phyloP scores from a whole-genome alignment of 2,888 invertebrate genomes.

The Drosophila tanythrix region DNA sequence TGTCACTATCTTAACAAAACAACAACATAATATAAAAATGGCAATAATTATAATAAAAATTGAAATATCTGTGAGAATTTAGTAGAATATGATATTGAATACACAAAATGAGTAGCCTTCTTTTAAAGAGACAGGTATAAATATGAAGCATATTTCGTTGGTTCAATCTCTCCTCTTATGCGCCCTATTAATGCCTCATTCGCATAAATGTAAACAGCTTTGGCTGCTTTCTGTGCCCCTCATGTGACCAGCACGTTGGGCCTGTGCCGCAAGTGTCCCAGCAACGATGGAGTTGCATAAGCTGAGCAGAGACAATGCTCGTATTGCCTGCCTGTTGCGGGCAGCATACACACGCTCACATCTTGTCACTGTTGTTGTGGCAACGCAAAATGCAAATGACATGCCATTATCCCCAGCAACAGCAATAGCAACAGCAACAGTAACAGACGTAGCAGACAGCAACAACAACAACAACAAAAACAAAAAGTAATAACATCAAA shows the following conservation, averaged over 20 bases:
- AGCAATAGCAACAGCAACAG: conserved; percentile 27
- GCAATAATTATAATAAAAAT: neutral
- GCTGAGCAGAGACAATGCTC: conserved; percentile 30
- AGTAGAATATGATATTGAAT: neutral
- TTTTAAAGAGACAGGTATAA: neutral
- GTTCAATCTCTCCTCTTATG: neutral
- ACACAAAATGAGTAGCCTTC: neutral
- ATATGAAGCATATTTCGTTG: neutral
- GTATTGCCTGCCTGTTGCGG: conserved; percentile 18
- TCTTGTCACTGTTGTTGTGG: conserved; percentile 41
- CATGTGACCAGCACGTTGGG: neutral
- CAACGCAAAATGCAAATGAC: conserved; percentile 73
- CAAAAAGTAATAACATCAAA: conserved; percentile 11
- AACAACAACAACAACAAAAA: conserved; percentile 21
- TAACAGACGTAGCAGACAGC: neutral
- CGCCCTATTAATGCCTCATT: conserved; percentile 56
- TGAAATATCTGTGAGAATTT: neutral
- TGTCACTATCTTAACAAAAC: neutral
- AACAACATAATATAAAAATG: neutral
- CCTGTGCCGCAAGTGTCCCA: conserved; percentile 11
- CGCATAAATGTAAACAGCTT: conserved; percentile 36
- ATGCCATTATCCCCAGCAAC: conserved; percentile 60
- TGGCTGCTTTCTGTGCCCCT: conserved; percentile 4
- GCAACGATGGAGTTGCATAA: conserved; percentile 33
- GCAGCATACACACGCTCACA: conserved; percentile 22